Evolutionary conservation across 2,888 invertebrate genomes (phyloP).

Genomic region (Creontiades dilutus): DNA sequence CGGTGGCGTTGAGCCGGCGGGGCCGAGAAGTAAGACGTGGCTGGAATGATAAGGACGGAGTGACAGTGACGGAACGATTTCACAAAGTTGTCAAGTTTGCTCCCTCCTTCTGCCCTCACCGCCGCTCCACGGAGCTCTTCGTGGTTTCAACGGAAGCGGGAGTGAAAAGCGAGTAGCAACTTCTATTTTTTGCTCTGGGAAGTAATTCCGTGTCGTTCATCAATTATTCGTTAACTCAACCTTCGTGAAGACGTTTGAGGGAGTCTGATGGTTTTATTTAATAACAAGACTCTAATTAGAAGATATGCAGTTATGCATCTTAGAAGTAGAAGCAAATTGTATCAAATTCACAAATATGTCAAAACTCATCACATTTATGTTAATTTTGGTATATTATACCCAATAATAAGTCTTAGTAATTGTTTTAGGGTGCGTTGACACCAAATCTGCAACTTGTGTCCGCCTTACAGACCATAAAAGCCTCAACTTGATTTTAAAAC

Average conservation of each 20-base stretch:
- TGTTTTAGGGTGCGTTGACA: no score
- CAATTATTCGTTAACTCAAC: slow-evolving; percentile 18
- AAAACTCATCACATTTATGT: no score
- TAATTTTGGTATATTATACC: no score
- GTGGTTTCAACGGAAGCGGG: slow-evolving; percentile 5
- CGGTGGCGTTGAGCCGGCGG: background rate
- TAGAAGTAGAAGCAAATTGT: no score
- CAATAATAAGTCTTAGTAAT: no score
- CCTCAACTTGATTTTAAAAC: no score
- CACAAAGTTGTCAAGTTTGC: slow-evolving; percentile 51
- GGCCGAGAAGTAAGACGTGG: slow-evolving; percentile 31
- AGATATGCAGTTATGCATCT: no score
- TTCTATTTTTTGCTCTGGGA: slow-evolving; percentile 4
- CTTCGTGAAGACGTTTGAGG: background rate
- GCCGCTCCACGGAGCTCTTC: background rate
- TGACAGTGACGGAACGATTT: slow-evolving; percentile 49
- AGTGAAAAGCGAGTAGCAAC: slow-evolving; percentile 9
- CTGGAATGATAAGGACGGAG: slow-evolving; percentile 34
- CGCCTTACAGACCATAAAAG: no score
- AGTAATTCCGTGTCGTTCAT: background rate
- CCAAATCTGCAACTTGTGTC: no score
- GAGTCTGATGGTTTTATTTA: background rate
- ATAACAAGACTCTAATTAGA: background rate
- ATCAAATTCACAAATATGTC: no score
- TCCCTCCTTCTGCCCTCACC: background rate